A percentile compares a stretch with the other conserved stretches of the same genome.
These are phyloP conservation scores for Pherbina coryleti DNA, from an alignment of 2,888 invertebrate genomes.

Conservation along the genomic window DNA sequence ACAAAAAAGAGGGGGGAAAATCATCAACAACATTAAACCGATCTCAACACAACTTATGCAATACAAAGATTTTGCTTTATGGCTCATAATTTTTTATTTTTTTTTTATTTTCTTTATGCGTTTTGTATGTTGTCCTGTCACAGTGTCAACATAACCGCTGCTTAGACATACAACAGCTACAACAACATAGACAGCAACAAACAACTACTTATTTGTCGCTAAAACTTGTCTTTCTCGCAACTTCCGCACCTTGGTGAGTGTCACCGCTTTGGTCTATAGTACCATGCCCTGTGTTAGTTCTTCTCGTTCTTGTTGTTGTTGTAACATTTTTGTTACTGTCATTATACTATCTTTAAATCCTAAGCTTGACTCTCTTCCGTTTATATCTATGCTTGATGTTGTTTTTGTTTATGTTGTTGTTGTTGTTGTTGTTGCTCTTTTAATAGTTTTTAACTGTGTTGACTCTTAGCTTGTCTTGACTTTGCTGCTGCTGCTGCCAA, in stretches of 20 bases:
- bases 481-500: neutral
- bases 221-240: too few relatives aligned
- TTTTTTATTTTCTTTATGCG: too few relatives aligned
- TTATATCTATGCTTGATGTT: neutral
- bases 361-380: neutral
- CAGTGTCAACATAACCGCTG: neutral
- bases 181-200: neutral
- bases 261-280: neutral
- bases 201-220: too few relatives aligned
- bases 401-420: neutral
- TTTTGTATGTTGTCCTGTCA: too few relatives aligned
- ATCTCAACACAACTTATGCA: too few relatives aligned
- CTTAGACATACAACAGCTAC: neutral
- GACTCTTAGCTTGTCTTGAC: neutral
- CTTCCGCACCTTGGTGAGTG: too few relatives aligned
- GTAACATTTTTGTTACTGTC: neutral
- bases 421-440: neutral
- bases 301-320: neutral
- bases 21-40: too few relatives aligned
- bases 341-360: neutral
- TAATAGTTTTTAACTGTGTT: neutral
- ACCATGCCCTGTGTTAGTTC: neutral
- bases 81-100: too few relatives aligned
- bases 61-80: too few relatives aligned
- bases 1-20: too few relatives aligned